Base-by-base conservation (phyloP, 2,797 vertebrate genomes). In the Hydrolagus colliei region DNA sequence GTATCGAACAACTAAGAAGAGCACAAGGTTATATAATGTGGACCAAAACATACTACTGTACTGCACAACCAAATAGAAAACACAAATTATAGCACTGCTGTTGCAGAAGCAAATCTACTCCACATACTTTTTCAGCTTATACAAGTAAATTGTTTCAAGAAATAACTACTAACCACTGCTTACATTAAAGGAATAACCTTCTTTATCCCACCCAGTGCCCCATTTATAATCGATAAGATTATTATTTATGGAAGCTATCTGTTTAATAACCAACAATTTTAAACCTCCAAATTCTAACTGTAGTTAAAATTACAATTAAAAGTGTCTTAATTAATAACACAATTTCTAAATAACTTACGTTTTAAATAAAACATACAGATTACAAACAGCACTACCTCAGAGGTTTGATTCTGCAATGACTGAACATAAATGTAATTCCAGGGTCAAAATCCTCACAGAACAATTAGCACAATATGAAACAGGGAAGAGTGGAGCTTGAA, bases 1-100 rank as follows among this genome's bases (percentile, higher is more conserved):
- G 97, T 93, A 90, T 86, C 84, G 89, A 92, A 93, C 95, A 41
- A 92, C 95, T 90, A 86, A 41, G n/a, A 78, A 63, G n/a, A 75
- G 72, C 67, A 88, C 88, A 87, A 72, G 74, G 88, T 0, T 88
- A 88, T 88, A 87, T 89, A 71, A 84, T 18, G 32, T 67, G 79
- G 79, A 20, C 9, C 63, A 84, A 84, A 84, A 84, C 4, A 84
- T 84, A 71, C 32, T 52, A 3, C 41, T 52, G 41, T 52, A 52
- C 41, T 52, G 1, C 6, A 52, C 41, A 52, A 52, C 41, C 2
- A 52, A 84, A 84, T 71, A 27, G 79, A 52, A 84, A 84, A 84
- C 32, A 82, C 32, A 84, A 16, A 12, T 67, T 11, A 16, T 71
- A 68, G 65, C 63, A 84, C 8, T 14, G 16, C 32, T 84, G 16